A percentile compares a stretch with the other conserved stretches of the same genome.
Conservation (phyloP, 2,797 vertebrate genomes). For the Gymnopithys bicolor region DNA sequence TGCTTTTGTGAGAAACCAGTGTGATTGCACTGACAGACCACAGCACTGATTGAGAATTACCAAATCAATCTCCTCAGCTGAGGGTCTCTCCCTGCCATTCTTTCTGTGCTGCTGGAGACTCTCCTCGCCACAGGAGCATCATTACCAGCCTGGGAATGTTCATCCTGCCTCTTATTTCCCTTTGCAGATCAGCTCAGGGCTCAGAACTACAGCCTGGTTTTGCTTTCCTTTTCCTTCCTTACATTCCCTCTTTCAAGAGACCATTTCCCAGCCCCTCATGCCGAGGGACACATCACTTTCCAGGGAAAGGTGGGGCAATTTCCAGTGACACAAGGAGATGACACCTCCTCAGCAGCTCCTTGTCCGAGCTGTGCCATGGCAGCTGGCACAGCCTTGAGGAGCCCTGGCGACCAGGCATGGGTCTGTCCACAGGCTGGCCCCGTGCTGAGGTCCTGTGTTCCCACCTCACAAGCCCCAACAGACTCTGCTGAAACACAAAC, state of each 20-base stretch:
- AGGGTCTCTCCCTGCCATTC: neutral
- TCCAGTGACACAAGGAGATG: neutral
- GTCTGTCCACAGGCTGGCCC: rapidly evolving
- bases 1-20: conserved; percentile 3
- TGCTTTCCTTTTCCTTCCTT: neutral
- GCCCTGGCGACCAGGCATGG: rapidly evolving
- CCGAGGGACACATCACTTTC: neutral
- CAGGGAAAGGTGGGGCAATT: neutral
- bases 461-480: rapidly evolving
- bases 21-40: neutral
- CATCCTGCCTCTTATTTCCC: neutral
- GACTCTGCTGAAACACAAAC: rapidly evolving
- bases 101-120: conserved; percentile 1
- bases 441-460: rapidly evolving
- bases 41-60: conserved; percentile 21
- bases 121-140: conserved; percentile 40
- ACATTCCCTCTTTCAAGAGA: neutral
- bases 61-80: conserved; percentile 42
- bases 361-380: rapidly evolving
- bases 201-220: neutral
- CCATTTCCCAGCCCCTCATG: neutral
- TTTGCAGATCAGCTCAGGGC: neutral
- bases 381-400: rapidly evolving
- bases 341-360: neutral
- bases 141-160: conserved; percentile 50